Base-by-base conservation (phyloP, 2,888 invertebrate species). In the Notodonta dromedarius region DNA sequence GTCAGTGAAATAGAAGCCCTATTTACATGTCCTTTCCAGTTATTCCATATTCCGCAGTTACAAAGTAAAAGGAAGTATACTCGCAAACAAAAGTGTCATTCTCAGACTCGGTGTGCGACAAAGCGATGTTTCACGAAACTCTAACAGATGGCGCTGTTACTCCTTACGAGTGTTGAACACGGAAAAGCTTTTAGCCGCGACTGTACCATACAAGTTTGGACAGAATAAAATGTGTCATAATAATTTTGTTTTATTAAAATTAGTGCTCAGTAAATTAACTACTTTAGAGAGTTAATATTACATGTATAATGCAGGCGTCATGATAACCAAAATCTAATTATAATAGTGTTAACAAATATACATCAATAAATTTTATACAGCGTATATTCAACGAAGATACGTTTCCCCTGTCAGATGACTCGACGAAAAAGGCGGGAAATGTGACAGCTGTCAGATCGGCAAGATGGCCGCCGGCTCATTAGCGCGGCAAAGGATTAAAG, bases 401-500 rank as follows among this genome's bases (percentile, higher is more conserved):
- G 44, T 13, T 40, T 52, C 32, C 53, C n/a, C 59, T 60, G 66
- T 68, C 66, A 70, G 69, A 74, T 66, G 67, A 65, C 68, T 56
- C 63, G 65, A 55, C 58, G 44, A 50, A 69, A 78, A 77, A 65
- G 70, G 77, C 76, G 74, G 76, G 70, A 69, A 66, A 57, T 56
- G 67, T 79, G 79, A 76, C 79, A 79, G 74, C 70, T 79, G 80
- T 78, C 80, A 79, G 55, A 64, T 62, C 51, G 46, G 60, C 77
- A 76, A 79, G 73, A 76, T 77, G 79, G 79, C 77, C 65, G 71
- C 60, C 67, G 62, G 66, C 64, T 79, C 80, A 78, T 79, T 79
- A 79, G 70, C 65, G 67, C 57, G 64, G 74, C 71, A 67, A 77
- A 75, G 77, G 77, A 71, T 74, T 77, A 77, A 40, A 63, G 52